Conservation (phyloP, 2,113 vertebrate species). For the Oriolus oriolus region DNA sequence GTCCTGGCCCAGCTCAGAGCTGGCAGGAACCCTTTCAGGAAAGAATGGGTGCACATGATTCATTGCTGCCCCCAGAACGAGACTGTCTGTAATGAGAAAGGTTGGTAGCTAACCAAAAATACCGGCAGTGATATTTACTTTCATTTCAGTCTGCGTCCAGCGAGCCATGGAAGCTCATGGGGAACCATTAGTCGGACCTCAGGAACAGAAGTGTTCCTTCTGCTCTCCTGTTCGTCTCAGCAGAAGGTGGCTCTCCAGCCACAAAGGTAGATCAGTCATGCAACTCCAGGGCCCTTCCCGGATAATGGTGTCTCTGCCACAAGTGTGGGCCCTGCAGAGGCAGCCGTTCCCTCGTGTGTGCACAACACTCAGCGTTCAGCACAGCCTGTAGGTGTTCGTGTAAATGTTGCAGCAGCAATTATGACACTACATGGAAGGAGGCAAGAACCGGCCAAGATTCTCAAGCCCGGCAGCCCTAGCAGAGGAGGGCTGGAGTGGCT, state of each 20-base stretch:
- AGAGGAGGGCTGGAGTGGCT: not conserved
- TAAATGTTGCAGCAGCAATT: not conserved
- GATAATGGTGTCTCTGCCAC: not conserved
- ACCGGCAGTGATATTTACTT: not conserved
- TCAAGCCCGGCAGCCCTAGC: rapidly evolving
- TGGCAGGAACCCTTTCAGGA: not conserved
- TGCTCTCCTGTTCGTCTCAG: not conserved
- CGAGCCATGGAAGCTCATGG: not conserved
- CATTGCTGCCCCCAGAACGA: not conserved
- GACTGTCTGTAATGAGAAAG: not conserved
- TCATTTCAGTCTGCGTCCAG: not conserved
- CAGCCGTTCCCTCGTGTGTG: rapidly evolving
- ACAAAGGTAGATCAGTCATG: rapidly evolving
- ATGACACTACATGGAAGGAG: not conserved
- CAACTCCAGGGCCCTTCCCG: not conserved
- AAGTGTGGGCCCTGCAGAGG: not conserved
- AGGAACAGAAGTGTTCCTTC: not conserved
- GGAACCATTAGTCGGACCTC: rapidly evolving
- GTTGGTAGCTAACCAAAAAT: not conserved
- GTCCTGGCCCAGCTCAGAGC: not conserved
- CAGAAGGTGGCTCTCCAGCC: not conserved
- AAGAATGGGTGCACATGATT: not conserved
- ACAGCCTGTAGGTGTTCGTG: not conserved
- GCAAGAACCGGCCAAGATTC: not conserved
- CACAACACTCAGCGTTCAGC: rapidly evolving